Evolutionary conservation across 1,140 invertebrate genomes (phyloP).

Genomic region (Drosophila suzukii): DNA sequence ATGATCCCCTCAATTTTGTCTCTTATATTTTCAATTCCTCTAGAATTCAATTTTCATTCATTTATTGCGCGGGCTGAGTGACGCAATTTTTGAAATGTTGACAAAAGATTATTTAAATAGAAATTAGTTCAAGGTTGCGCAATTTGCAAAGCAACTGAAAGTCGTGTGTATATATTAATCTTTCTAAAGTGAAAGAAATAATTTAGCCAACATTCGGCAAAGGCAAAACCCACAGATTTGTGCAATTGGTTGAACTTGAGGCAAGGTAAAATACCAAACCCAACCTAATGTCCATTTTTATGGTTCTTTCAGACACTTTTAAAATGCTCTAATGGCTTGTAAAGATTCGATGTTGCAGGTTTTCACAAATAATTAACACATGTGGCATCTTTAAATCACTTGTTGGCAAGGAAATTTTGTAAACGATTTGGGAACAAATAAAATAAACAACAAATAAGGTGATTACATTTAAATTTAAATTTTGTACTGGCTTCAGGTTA

Average conservation of each 20-base stretch:
- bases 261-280: slow-evolving; percentile 51
- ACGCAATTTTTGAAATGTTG: slow-evolving; percentile 62
- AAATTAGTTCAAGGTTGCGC: slow-evolving; percentile 80
- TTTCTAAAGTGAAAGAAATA: slow-evolving; percentile 36
- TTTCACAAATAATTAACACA: slow-evolving; percentile 48
- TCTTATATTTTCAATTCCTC: background rate
- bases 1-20: slow-evolving; percentile 16
- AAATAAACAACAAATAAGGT: background rate
- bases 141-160: slow-evolving; percentile 70
- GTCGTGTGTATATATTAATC: slow-evolving; percentile 33
- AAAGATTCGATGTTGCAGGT: slow-evolving; percentile 38
- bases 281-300: slow-evolving; percentile 29
- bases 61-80: slow-evolving; percentile 40
- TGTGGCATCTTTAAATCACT: slow-evolving; percentile 5
- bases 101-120: slow-evolving; percentile 79
- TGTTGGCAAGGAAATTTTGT: background rate
- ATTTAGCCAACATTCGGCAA: slow-evolving; percentile 19
- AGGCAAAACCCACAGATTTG: background rate
- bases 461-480: background rate
- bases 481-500: background rate
- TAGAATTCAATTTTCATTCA: slow-evolving; percentile 34
- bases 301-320: slow-evolving; percentile 37
- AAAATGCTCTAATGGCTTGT: slow-evolving; percentile 56
- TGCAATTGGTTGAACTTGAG: slow-evolving; percentile 60
- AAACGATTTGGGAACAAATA: background rate